Percentiles rank a stretch among this genome's conserved stretches.
Conservation (phyloP, 1,140 invertebrate species). For the Dinoponera quadriceps region DNA sequence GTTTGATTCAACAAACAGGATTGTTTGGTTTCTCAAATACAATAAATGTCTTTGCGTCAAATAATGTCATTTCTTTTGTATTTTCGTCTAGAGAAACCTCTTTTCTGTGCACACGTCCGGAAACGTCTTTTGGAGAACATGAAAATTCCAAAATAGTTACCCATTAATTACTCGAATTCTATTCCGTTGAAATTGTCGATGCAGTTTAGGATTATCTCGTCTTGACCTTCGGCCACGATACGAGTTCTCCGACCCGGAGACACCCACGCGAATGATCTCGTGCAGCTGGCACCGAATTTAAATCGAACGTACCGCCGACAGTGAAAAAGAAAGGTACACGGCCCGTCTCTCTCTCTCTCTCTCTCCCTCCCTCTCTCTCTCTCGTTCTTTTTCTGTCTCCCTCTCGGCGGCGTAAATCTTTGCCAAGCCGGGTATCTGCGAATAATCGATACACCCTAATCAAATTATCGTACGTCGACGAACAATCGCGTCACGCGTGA, state of each 20-base stretch:
- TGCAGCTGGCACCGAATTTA: not conserved
- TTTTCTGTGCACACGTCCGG: too few relatives aligned
- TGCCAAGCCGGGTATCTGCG: not conserved
- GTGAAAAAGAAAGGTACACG: not conserved
- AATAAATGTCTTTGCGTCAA: too few relatives aligned
- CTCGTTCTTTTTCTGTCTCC: too few relatives aligned
- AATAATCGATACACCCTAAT: slow-evolving; percentile 46
- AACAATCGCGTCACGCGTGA: not conserved
- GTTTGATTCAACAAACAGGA: too few relatives aligned
- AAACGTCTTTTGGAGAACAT: too few relatives aligned
- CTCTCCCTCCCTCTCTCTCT: too few relatives aligned
- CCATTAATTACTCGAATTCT: too few relatives aligned
- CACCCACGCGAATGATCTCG: slow-evolving; percentile 5
- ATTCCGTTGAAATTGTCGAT: not conserved
- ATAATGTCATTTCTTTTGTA: too few relatives aligned
- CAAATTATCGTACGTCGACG: slow-evolving; percentile 29
- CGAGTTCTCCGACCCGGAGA: slow-evolving; percentile 1
- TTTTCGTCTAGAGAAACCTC: too few relatives aligned
- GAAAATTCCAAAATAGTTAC: too few relatives aligned
- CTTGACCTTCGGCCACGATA: not conserved
- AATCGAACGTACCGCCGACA: not conserved
- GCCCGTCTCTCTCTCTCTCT: too few relatives aligned
- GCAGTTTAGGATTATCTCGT: not conserved
- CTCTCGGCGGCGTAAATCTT: not conserved
- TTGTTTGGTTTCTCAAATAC: too few relatives aligned